phyloP scores from a whole-genome alignment of 1,140 invertebrate genomes.

The Drosophila grimshawi region DNA sequence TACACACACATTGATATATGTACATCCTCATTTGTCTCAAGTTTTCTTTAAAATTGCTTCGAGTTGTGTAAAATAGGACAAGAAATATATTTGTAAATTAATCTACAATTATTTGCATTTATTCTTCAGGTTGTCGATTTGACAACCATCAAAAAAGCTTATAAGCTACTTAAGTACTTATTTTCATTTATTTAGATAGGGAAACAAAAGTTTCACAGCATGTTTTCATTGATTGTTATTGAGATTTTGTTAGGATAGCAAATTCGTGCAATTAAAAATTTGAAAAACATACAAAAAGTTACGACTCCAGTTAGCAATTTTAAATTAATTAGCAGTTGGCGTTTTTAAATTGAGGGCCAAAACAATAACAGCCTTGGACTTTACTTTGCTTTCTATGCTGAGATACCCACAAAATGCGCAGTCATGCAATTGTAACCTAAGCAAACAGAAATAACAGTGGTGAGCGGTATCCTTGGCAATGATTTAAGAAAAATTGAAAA shows the following conservation, averaged over 20 bases:
- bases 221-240: background rate
- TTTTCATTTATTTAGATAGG: constrained; percentile 3
- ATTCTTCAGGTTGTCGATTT: background rate
- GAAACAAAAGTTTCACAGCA: background rate
- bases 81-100: constrained; percentile 1
- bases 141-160: constrained; percentile 3
- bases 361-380: no score
- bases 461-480: background rate
- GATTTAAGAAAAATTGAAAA: constrained; percentile 51
- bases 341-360: background rate
- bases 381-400: background rate
- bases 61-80: background rate
- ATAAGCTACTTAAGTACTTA: constrained; percentile 10
- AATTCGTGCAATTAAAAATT: no score
- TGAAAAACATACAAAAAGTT: background rate
- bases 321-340: background rate
- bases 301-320: background rate
- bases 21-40: background rate
- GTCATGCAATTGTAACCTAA: constrained; percentile 28
- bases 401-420: constrained; percentile 6
- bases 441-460: constrained; percentile 18
- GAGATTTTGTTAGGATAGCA: background rate
- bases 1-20: background rate
- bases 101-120: constrained; percentile 1
- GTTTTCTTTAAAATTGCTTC: background rate